A percentile compares a stretch with the other conserved stretches of the same genome.
Evolutionary conservation across 2,888 invertebrate species (phyloP).

Genomic region (Diabrotica balteata): DNA sequence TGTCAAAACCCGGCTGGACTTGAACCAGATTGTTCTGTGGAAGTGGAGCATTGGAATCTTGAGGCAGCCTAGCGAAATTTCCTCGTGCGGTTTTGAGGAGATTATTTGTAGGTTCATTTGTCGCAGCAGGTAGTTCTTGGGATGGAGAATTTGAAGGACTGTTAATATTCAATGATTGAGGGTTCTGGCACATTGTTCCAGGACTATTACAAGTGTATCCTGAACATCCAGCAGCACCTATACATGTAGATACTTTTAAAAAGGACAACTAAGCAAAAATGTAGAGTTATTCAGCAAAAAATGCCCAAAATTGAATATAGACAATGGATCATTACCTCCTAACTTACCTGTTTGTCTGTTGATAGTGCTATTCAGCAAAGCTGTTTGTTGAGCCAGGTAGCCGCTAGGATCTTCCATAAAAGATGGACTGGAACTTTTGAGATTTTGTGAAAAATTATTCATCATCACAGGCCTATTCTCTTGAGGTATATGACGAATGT

Average conservation of each 20-base stretch:
- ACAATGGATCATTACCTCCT: too few species aligned
- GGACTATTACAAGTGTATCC: slow-evolving; percentile 55
- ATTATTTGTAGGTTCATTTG: slow-evolving; percentile 53
- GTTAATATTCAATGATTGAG: slow-evolving; percentile 46
- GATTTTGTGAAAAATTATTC: slow-evolving; percentile 51
- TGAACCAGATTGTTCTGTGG: slow-evolving; percentile 41
- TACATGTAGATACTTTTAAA: too few species aligned
- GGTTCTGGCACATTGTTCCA: slow-evolving; percentile 46
- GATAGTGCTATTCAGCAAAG: slow-evolving; percentile 83
- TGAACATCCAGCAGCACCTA: slow-evolving; percentile 52
- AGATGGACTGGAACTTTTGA: slow-evolving; percentile 68
- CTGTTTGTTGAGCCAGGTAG: slow-evolving; percentile 90
- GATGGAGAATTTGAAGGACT: slow-evolving; percentile 49
- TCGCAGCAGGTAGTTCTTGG: slow-evolving; percentile 59
- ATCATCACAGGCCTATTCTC: slow-evolving; percentile 58
- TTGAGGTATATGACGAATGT: slow-evolving; percentile 65
- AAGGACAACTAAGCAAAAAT: too few species aligned
- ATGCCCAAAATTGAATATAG: too few species aligned
- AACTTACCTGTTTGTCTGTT: slow-evolving; percentile 66
- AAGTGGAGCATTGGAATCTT: slow-evolving; percentile 39
- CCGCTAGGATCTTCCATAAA: slow-evolving; percentile 93
- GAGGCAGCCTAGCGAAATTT: slow-evolving; percentile 47
- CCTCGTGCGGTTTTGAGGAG: slow-evolving; percentile 49
- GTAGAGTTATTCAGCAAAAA: too few species aligned
- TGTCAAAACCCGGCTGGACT: slow-evolving; percentile 46